Evolutionary conservation across 2,888 invertebrate genomes (phyloP), one percentile per base, ranked within the genome.

Genomic region (Chalcis sispes): DNA sequence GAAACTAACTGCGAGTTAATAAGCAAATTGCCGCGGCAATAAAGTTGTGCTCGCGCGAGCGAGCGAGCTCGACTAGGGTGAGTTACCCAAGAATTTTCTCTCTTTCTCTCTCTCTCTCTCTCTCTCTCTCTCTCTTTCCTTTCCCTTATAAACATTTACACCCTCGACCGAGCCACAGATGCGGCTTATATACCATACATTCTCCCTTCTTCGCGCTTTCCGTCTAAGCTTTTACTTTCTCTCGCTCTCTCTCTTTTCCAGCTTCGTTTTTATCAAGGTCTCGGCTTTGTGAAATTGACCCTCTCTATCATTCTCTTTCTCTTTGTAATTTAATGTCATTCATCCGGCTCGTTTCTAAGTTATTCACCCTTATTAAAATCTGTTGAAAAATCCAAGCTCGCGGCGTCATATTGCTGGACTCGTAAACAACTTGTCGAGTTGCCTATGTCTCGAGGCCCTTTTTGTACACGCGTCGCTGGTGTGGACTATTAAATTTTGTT

Each of bases 21-120:
- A 89, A 89, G 88, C 88, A 88, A 88, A 89, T 89, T 88, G 88
- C 86, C 83, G 83, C 83, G n/a, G 88, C 87, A 86, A 88, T 88
- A 88, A 80, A 76, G 56, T 77, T 75, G 54, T 50, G 65, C 74
- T 20, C 72, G 27, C 66, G 48, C 42, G 40, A 23, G 64, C 42
- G 40, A 23, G 64, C 56, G 56, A 56, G 62, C 48, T 71, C 54
- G 50, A 18, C 13, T 32, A 48, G 42, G 52, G 50, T 2, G 50
- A 48, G 54, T n/a, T n/a, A n/a, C 58, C 42, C 64, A 70, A 77
- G 77, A 70, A 77, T 73, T 67, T 18, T 80, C 82, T 80, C 83
- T 82, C 83, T 83, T 80, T 54, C 32, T 80, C 81, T 80, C 82
- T 20, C 58, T n/a, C 36, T n/a, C 64, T 50, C 52, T 64, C 54